Percentiles rank a stretch among this genome's conserved stretches.
These are phyloP conservation scores for Eudemis profundana DNA, from an alignment of 2,888 invertebrate species.

Conservation along the genomic window DNA sequence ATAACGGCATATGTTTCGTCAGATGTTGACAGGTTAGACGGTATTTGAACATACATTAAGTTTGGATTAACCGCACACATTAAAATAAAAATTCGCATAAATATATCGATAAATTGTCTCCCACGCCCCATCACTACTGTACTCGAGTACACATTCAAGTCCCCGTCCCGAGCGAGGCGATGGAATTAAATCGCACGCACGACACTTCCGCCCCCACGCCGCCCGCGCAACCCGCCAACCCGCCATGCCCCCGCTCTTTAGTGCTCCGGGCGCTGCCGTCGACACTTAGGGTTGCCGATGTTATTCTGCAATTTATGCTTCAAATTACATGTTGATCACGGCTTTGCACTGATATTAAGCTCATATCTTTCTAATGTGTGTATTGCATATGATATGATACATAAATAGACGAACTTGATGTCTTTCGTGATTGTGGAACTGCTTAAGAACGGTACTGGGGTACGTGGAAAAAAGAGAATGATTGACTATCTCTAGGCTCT, in stretches of 20 bases:
- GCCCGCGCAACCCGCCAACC: conserved; percentile 54
- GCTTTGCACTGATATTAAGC: no score
- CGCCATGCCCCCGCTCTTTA: conserved; percentile 42
- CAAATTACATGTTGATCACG: no score
- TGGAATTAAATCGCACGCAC: conserved; percentile 85
- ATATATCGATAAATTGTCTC: neutral
- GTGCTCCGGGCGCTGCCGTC: conserved; percentile 48
- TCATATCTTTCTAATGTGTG: no score
- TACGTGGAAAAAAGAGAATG: no score
- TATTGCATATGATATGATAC: no score
- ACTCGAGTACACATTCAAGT: conserved; percentile 54
- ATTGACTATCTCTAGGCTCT: no score
- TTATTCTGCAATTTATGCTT: conserved; percentile 6
- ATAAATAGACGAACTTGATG: no score
- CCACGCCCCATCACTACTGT: conserved; percentile 30
- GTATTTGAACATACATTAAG: neutral
- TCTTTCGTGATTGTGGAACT: no score
- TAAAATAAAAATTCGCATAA: neutral
- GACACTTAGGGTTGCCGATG: conserved; percentile 34
- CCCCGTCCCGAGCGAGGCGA: conserved; percentile 75
- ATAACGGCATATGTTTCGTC: no score
- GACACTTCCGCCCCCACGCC: conserved; percentile 72
- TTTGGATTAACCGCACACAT: no score
- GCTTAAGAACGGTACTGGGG: no score
- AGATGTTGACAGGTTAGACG: no score